Percentiles rank a stretch among this genome's conserved stretches.
Conservation (phyloP, 2,888 invertebrate genomes). For the Melanotus villosus region DNA sequence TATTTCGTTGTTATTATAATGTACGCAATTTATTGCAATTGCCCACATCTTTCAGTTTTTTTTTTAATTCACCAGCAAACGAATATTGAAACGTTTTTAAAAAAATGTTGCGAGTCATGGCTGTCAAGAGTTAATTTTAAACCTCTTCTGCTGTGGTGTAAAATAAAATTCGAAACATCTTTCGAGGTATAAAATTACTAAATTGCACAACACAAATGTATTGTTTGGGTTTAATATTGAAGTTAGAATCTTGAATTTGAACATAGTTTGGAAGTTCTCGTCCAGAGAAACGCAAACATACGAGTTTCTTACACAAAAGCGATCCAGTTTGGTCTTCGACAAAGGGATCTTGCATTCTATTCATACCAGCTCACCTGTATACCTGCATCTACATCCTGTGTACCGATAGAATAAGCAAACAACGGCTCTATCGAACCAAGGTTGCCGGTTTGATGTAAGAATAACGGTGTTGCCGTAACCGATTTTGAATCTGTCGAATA, state of each 20-base stretch:
- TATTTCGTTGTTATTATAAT: no score
- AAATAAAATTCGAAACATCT: no score
- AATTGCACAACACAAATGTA: no score
- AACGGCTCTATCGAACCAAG: constrained; percentile 41
- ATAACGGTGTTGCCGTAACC: background rate
- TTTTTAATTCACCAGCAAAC: no score
- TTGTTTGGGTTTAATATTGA: no score
- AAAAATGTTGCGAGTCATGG: no score
- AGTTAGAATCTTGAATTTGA: background rate
- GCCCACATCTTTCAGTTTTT: no score
- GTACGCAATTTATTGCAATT: no score
- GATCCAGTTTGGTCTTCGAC: constrained; percentile 62
- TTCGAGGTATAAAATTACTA: no score
- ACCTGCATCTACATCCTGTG: constrained; percentile 67
- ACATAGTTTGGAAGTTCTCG: constrained; percentile 23
- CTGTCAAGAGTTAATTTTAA: no score
- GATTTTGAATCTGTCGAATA: background rate
- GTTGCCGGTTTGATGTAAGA: constrained; percentile 38
- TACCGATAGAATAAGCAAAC: constrained; percentile 55
- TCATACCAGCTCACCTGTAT: constrained; percentile 67
- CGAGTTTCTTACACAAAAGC: constrained; percentile 49
- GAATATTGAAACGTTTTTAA: no score
- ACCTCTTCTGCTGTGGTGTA: no score
- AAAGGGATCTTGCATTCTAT: constrained; percentile 67
- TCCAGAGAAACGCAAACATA: constrained; percentile 41